Conservation (phyloP, 2,888 invertebrate species). For the Epistrophe eligans region DNA sequence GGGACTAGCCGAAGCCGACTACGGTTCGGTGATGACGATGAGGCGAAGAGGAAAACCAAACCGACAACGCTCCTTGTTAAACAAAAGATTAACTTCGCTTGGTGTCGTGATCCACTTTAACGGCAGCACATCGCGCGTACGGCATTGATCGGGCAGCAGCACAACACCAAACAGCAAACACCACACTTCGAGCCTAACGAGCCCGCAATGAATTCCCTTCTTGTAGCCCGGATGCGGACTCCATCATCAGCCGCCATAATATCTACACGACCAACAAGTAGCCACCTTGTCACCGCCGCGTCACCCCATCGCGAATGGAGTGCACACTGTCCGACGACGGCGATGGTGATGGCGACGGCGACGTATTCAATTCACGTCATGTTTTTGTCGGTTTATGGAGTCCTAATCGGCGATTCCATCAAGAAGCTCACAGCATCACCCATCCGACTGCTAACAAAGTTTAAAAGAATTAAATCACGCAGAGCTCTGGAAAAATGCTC, state of each 20-base stretch:
- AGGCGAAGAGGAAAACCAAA: conserved; percentile 43
- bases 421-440: conserved; percentile 83
- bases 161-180: conserved; percentile 59
- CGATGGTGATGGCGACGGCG: conserved; percentile 49
- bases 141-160: conserved; percentile 57
- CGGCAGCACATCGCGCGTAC: conserved; percentile 73
- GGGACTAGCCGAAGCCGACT: conserved; percentile 58
- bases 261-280: conserved; percentile 63
- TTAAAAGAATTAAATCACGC: conserved; percentile 77
- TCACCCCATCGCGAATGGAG: conserved; percentile 74
- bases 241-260: conserved; percentile 25
- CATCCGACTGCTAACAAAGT: conserved; percentile 66
- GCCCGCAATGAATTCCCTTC: conserved; percentile 71
- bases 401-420: conserved; percentile 84
- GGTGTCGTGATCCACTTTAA: conserved; percentile 76
- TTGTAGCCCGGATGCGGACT: conserved; percentile 30
- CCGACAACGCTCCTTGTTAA: conserved; percentile 64
- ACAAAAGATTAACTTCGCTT: conserved; percentile 75
- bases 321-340: conserved; percentile 59
- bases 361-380: conserved; percentile 80
- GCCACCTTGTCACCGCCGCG: conserved; percentile 73
- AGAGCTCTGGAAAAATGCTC: conserved; percentile 77
- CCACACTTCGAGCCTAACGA: conserved; percentile 71
- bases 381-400: conserved; percentile 84
- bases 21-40: neutral